These are phyloP conservation scores for Cylindroiulus punctatus DNA, from an alignment of 2,888 invertebrate species.

Conservation along the genomic window DNA sequence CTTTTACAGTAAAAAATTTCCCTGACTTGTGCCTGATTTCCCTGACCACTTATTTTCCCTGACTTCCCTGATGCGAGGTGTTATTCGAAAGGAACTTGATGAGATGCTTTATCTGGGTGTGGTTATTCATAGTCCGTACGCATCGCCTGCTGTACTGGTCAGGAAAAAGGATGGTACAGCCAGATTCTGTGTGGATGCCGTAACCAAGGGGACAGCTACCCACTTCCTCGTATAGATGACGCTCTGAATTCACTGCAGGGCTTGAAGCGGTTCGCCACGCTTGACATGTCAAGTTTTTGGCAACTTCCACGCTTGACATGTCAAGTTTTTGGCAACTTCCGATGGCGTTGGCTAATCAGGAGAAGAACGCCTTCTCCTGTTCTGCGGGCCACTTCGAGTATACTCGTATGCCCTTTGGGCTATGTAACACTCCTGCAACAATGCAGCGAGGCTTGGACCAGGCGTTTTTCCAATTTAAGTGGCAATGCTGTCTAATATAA, in stretches of 20 bases:
- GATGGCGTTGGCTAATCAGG: neutral
- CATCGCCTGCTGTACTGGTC: neutral
- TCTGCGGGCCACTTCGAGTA: neutral
- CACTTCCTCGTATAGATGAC: neutral
- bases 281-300: too few species aligned
- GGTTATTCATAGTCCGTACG: neutral
- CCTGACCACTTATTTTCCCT: too few species aligned
- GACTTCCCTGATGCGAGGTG: too few species aligned
- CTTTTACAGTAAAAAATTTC: too few species aligned
- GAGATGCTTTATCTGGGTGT: neutral
- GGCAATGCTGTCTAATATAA: too few species aligned
- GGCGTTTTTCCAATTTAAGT: too few species aligned
- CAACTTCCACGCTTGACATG: too few species aligned
- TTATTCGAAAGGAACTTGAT: neutral
- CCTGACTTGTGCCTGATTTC: too few species aligned
- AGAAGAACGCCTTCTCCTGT: neutral
- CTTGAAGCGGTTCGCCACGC: neutral
- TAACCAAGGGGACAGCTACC: neutral
- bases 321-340: neutral
- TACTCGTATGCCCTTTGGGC: too few species aligned
- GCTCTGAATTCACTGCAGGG: neutral
- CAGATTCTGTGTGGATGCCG: neutral
- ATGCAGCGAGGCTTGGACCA: neutral
- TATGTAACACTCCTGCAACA: neutral
- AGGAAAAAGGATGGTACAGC: neutral